Evolutionary conservation across 2,797 vertebrate genomes (phyloP).

Genomic region (Anguilla marmorata): DNA sequence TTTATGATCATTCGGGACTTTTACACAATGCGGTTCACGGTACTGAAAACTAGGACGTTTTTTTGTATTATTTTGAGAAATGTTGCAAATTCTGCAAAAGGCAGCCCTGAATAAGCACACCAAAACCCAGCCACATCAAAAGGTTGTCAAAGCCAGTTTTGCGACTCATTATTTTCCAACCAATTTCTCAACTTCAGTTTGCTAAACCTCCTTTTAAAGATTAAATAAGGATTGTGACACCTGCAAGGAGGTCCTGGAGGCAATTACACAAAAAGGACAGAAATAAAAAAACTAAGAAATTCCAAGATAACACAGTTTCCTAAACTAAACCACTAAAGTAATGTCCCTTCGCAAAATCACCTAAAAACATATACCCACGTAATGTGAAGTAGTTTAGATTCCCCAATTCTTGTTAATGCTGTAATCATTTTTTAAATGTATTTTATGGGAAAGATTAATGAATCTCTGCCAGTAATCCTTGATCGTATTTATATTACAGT

Average conservation of each 20-base stretch:
- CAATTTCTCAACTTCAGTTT: not conserved
- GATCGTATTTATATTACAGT: not conserved
- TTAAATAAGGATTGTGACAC: not conserved
- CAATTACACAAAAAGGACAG: not conserved
- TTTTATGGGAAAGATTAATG: not conserved
- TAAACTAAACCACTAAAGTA: not conserved
- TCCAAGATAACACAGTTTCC: not conserved
- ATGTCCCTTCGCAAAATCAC: not conserved
- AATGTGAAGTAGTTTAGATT: not conserved
- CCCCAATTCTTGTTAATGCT: not conserved
- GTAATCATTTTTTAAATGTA: not conserved
- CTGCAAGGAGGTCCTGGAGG: not conserved
- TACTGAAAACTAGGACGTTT: not conserved
- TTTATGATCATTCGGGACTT: not conserved
- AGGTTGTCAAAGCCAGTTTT: not conserved
- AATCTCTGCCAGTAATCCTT: not conserved
- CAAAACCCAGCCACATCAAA: not conserved
- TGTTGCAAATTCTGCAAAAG: not conserved
- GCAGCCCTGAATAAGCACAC: not conserved
- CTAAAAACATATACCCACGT: not conserved
- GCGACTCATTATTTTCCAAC: not conserved
- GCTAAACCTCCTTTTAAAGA: not conserved
- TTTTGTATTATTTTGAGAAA: not conserved
- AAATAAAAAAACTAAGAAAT: not conserved
- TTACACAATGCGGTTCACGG: not conserved